phyloP scores from a whole-genome alignment of 2,797 vertebrate species.

The Cossypha dichroa region DNA sequence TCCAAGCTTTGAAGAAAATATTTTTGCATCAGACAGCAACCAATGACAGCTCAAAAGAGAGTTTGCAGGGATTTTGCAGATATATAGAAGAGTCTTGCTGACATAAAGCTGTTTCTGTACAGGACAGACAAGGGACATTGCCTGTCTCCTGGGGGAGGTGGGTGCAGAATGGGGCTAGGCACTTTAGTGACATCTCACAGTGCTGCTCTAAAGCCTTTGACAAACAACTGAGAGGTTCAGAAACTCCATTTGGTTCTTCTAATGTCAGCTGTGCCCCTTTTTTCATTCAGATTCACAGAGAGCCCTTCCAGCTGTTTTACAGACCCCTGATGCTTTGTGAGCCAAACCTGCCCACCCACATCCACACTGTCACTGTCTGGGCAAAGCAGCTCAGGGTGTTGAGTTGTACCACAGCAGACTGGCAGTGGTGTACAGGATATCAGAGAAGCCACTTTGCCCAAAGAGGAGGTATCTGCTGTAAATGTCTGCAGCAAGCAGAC shows the following conservation, averaged over 20 bases:
- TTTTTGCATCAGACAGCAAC: neutral
- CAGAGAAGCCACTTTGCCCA: neutral
- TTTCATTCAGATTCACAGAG: constrained; percentile 8
- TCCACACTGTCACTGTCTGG: fast-evolving
- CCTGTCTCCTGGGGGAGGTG: neutral
- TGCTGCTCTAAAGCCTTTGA: neutral
- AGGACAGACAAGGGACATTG: neutral
- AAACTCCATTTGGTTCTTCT: constrained; percentile 27
- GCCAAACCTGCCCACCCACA: neutral
- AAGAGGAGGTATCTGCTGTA: neutral
- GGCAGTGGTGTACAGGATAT: neutral
- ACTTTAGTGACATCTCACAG: neutral
- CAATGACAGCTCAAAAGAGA: neutral
- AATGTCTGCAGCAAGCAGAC: neutral
- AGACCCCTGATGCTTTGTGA: neutral
- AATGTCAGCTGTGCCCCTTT: neutral
- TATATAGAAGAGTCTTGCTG: neutral
- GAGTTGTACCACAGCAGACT: neutral
- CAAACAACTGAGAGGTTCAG: neutral
- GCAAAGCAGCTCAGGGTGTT: neutral
- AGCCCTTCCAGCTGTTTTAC: constrained; percentile 17
- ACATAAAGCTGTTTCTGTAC: neutral
- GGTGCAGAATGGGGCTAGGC: neutral
- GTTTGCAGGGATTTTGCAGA: neutral
- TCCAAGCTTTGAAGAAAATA: neutral